These are phyloP conservation scores for Sitta europaea DNA, from an alignment of 2,113 vertebrate species.

Conservation along the genomic window DNA sequence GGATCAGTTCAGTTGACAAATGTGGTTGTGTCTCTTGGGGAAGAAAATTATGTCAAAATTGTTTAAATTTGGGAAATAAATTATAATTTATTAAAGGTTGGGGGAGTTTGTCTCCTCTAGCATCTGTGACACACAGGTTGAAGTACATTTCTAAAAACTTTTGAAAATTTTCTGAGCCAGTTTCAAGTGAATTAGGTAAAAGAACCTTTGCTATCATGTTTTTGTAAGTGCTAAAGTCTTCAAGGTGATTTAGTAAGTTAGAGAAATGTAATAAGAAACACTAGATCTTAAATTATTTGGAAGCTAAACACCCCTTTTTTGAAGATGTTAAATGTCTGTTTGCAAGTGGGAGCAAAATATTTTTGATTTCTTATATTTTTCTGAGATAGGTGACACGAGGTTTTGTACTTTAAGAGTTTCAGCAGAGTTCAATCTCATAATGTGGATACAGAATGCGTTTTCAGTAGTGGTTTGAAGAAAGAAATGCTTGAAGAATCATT, in stretches of 20 bases:
- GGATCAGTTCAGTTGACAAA: conserved; percentile 5
- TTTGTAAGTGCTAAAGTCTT: not conserved
- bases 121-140: not conserved
- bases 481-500: not conserved
- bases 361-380: not conserved
- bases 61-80: not conserved
- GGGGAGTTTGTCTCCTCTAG: fast-evolving
- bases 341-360: not conserved
- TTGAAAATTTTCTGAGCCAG: not conserved
- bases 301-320: not conserved
- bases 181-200: not conserved
- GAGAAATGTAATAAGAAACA: not conserved
- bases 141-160: not conserved
- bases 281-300: not conserved
- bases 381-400: not conserved
- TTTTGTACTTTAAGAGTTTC: not conserved
- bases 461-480: not conserved
- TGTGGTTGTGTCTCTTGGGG: not conserved
- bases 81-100: not conserved
- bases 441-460: not conserved
- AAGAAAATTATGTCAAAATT: not conserved
- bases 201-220: not conserved
- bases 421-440: fast-evolving
- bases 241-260: not conserved
- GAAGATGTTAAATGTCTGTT: not conserved